phyloP scores from a whole-genome alignment of 2,888 invertebrate genomes.

The Troides oblongomaculatus region DNA sequence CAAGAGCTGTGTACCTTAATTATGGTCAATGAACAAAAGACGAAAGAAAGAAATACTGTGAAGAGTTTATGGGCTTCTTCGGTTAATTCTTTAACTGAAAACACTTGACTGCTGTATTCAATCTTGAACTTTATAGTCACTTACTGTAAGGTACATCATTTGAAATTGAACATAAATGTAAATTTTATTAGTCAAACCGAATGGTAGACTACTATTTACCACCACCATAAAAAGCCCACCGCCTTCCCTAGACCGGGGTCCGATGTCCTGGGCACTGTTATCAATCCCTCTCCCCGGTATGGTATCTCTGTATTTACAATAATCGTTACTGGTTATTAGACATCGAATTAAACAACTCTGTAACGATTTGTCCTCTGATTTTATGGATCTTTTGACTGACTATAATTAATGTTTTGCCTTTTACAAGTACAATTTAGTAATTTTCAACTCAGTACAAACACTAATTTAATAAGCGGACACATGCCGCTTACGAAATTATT shows the following conservation, averaged over 20 bases:
- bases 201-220: neutral
- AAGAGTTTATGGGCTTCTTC: neutral
- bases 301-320: neutral
- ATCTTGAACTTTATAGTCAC: neutral
- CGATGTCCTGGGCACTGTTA: neutral
- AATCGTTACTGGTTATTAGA: neutral
- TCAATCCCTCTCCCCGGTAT: neutral
- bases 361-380: slow-evolving; percentile 16
- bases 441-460: slow-evolving; percentile 13
- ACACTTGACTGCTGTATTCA: neutral
- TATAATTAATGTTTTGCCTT: slow-evolving; percentile 9
- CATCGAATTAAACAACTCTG: neutral
- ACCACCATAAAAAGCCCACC: neutral
- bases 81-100: neutral
- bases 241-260: neutral
- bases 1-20: too few relatives aligned
- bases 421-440: slow-evolving; percentile 13
- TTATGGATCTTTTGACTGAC: slow-evolving; percentile 15
- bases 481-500: slow-evolving; percentile 10
- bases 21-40: too few relatives aligned
- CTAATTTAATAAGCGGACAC: slow-evolving; percentile 22
- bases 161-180: neutral
- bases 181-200: neutral
- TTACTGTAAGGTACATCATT: neutral
- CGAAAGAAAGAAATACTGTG: too few relatives aligned